A percentile compares a stretch with the other conserved stretches of the same genome.
These are phyloP conservation scores for Condylura cristata DNA, from an alignment of 2,113 vertebrate genomes.

Conservation along the genomic window DNA sequence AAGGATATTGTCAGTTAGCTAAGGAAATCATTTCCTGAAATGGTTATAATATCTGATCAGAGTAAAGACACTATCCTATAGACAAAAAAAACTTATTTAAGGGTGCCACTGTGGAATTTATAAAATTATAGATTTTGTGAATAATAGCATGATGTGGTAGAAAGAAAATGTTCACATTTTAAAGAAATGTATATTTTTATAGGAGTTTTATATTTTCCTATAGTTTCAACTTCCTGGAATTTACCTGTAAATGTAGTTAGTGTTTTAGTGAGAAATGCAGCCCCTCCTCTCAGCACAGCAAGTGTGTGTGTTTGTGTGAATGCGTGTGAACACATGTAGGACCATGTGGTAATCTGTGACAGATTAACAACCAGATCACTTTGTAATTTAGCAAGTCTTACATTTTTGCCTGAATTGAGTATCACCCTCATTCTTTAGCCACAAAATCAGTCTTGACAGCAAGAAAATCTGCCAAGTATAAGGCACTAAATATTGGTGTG, in stretches of 20 bases:
- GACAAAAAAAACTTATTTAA: constrained; percentile 3
- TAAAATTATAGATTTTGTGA: neutral
- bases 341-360: neutral
- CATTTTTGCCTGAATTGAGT: neutral
- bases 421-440: neutral
- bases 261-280: neutral
- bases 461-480: neutral
- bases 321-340: neutral
- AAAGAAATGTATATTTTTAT: neutral
- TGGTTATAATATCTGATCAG: neutral
- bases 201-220: neutral
- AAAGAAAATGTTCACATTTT: neutral
- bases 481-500: neutral
- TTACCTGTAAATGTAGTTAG: neutral
- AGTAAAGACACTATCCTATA: neutral
- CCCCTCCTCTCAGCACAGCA: neutral
- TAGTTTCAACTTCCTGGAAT: neutral
- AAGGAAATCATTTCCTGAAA: constrained; percentile 2
- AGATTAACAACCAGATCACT: neutral
- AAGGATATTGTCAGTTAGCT: neutral
- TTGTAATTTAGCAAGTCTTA: neutral
- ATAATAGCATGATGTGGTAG: neutral
- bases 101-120: neutral
- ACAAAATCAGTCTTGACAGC: neutral
- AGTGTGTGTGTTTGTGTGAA: neutral